These are phyloP conservation scores for Drosophila nr. perissopoda DNA, from an alignment of 2,888 invertebrate genomes.

Conservation along the genomic window DNA sequence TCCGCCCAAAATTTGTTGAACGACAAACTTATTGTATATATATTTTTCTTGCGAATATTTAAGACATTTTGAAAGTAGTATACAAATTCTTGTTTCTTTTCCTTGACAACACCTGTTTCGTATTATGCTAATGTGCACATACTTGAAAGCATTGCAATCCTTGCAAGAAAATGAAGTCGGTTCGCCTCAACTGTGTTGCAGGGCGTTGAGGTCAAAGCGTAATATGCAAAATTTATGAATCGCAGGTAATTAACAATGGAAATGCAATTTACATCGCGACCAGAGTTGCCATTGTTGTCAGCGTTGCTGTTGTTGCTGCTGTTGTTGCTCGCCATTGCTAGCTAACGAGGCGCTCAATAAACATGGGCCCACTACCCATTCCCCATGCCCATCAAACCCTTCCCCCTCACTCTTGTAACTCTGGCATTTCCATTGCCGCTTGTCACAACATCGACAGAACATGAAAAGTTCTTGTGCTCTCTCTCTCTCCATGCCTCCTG, in stretches of 20 bases:
- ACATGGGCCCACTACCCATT: conserved; percentile 23
- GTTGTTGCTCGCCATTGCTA: conserved; percentile 28
- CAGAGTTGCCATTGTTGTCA: conserved; percentile 54
- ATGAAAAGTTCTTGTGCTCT: conserved; percentile 52
- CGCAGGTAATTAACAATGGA: conserved; percentile 81
- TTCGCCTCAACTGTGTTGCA: neutral
- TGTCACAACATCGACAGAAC: conserved; percentile 76
- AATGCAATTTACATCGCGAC: conserved; percentile 76
- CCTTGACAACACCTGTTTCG: neutral
- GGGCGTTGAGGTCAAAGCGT: conserved; percentile 47
- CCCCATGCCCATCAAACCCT: neutral
- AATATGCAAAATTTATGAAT: conserved; percentile 69
- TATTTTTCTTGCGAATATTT: neutral
- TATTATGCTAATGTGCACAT: neutral
- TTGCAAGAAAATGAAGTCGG: neutral
- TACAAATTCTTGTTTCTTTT: neutral
- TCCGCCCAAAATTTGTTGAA: neutral
- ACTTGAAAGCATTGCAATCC: conserved; percentile 4
- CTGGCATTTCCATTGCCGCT: conserved; percentile 30
- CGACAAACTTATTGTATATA: neutral
- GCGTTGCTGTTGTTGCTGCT: conserved; percentile 12
- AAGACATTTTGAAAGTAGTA: neutral
- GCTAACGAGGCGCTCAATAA: conserved; percentile 72
- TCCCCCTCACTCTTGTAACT: neutral
- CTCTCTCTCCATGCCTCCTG: neutral